These are phyloP conservation scores for Diaprepes abbreviatus DNA, from an alignment of 2,888 invertebrate genomes.

Conservation along the genomic window DNA sequence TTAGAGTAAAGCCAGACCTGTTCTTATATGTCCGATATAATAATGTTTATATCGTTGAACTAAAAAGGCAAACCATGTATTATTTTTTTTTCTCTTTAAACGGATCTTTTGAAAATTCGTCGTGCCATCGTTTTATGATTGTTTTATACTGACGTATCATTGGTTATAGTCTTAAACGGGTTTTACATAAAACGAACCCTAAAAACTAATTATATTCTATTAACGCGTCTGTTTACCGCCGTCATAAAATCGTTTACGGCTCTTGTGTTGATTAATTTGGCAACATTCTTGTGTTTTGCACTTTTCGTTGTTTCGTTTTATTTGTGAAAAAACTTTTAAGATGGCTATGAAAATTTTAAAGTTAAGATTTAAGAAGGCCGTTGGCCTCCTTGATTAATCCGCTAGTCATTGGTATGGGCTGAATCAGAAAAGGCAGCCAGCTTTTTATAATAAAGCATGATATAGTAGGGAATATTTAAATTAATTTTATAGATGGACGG, in stretches of 20 bases:
- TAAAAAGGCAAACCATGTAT: slow-evolving; percentile 3
- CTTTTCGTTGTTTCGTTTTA: not conserved
- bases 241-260: slow-evolving; percentile 8
- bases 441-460: too few relatives aligned
- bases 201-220: slow-evolving; percentile 24
- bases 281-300: slow-evolving; percentile 1
- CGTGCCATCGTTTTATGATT: slow-evolving; percentile 26
- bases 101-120: slow-evolving; percentile 27
- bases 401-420: too few relatives aligned
- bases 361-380: too few relatives aligned
- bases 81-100: slow-evolving; percentile 14
- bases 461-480: too few relatives aligned
- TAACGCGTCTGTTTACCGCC: slow-evolving; percentile 10
- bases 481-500: too few relatives aligned
- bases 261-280: slow-evolving; percentile 13
- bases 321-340: too few relatives aligned
- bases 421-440: too few relatives aligned
- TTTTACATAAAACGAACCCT: slow-evolving; percentile 17
- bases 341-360: too few relatives aligned
- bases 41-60: not conserved
- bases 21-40: not conserved
- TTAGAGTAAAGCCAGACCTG: not conserved
- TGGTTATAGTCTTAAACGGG: slow-evolving; percentile 27
- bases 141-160: slow-evolving; percentile 24
- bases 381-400: too few relatives aligned